Base-by-base conservation (phyloP, 2,113 vertebrate species). In the Furnarius figulus region DNA sequence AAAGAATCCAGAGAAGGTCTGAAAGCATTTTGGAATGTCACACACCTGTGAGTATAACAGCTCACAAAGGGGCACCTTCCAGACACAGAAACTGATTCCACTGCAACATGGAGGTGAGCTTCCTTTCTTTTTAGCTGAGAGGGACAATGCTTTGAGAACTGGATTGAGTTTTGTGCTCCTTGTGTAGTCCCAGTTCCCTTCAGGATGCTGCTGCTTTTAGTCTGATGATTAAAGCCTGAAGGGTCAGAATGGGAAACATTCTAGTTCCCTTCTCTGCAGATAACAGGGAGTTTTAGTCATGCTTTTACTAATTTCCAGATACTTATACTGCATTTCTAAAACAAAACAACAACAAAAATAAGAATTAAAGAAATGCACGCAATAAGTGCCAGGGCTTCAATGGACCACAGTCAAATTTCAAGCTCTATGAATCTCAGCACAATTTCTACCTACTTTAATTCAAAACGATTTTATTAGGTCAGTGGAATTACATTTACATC, bases 21-120 rank as follows among this genome's bases (percentile, higher is more conserved):
- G 39, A 53, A 44, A 86, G 14, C 10, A 22, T 25, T 28, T 12
- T 59, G 52, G 18, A 24, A 14, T 2, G 18, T 3, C 18, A 10
- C 7, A 40, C 11, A 40, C n/a, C n/a, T 40, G 40, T 40, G 2
- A 61, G 65, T 30, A 17, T 7, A 94, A 53, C 0, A 46, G 28
- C 12, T 8, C 65, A 81, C 24, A 44, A 20, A 70, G 21, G 3
- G 18, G 14, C 63, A 84, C 27, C 31, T 56, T 46, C 16, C 39
- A 47, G 46, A 5, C 6, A 14, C 0, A 31, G 14, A 47, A 68
- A 74, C 7, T 2, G 25, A 14, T n/a, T 66, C 40, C 37, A 9
- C 8, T 5, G 0, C 42, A 8, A 2, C 0, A 0, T 9, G 5
- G 22, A 15, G 12, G 7, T 23, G 63, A 12, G 11, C 25, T 19